Evolutionary conservation across 2,113 vertebrate species (phyloP).

Genomic region (Catagonus wagneri): DNA sequence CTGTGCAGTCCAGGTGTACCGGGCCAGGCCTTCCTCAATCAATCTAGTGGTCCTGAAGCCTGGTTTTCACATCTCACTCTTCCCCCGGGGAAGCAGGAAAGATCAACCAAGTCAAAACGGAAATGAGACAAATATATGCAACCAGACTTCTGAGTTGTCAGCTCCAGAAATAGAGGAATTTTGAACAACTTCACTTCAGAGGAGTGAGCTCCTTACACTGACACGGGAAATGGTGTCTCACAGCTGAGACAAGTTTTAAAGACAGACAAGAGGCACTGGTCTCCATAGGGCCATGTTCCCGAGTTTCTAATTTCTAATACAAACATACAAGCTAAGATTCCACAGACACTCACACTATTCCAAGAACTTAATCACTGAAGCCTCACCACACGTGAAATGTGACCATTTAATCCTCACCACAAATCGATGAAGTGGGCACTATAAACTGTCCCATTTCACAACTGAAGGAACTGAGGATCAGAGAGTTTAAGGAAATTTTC

Average conservation of each 20-base stretch:
- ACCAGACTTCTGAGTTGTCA: background rate
- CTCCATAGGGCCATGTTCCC: background rate
- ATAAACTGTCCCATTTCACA: background rate
- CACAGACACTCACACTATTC: background rate
- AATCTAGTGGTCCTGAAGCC: background rate
- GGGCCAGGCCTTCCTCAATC: background rate
- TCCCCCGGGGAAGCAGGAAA: background rate
- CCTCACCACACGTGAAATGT: background rate
- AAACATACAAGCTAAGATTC: background rate
- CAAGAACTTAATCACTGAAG: background rate
- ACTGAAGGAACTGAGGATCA: background rate
- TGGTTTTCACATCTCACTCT: background rate
- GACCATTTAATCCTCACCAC: background rate
- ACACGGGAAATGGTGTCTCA: background rate
- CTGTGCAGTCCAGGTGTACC: background rate
- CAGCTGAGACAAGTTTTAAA: background rate
- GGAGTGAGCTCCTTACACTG: background rate
- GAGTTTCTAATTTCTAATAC: background rate
- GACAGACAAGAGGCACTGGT: background rate
- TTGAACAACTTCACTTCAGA: background rate
- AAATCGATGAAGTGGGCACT: background rate
- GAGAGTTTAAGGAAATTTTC: background rate
- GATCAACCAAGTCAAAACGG: background rate
- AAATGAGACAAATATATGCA: background rate
- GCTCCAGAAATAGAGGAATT: background rate